Evolutionary conservation across 2,888 invertebrate species (phyloP), one percentile per base, ranked within the genome.

Genomic region (Lasioglossum zephyrum): DNA sequence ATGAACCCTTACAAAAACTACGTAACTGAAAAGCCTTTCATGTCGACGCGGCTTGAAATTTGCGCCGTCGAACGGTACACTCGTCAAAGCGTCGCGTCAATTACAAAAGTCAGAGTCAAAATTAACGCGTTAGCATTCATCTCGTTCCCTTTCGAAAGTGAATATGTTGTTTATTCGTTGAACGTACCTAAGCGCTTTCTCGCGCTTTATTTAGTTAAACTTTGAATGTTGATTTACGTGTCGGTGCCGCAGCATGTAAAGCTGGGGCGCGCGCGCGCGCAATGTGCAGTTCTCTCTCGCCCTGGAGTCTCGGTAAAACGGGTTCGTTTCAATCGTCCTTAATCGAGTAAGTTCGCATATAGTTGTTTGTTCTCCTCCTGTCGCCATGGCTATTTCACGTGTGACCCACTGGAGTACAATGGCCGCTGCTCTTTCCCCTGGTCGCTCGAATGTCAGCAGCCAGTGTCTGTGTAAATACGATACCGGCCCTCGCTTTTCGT

Each of bases 391-490:
- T 72, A 87, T 90, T 90, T 87, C 87, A 87, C 87, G 87, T 91
- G 91, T 90, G 91, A 91, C 91, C 90, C 90, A 91, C 76, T 89
- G 89, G 82, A 84, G 84, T 88, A 89, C 90, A 91, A 91, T 89
- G 89, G 90, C 82, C 82, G 79, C 86, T 88, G 89, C 90, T 87
- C 87, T 89, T 91, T 88, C 79, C 87, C 84, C 87, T 82, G 84
- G 79, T 78, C 84, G 85, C 82, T 84, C 81, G 88, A 88, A 90
- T 91, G 91, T 89, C 91, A 89, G 81, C 89, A 79, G 85, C 87
- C 89, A 84, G 89, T 88, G 92, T 90, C 91, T 91, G 92, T 92
- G 91, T 92, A 93, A 92, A 93, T 91, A 92, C 92, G 91, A 93
- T 92, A 92, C 91, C 36, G 66, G 91, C 89, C 90, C 82, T 90